Percentiles rank a stretch among this genome's conserved stretches.
Evolutionary conservation across 2,797 vertebrate species (phyloP).

Genomic region (Loriculus beryllinus): DNA sequence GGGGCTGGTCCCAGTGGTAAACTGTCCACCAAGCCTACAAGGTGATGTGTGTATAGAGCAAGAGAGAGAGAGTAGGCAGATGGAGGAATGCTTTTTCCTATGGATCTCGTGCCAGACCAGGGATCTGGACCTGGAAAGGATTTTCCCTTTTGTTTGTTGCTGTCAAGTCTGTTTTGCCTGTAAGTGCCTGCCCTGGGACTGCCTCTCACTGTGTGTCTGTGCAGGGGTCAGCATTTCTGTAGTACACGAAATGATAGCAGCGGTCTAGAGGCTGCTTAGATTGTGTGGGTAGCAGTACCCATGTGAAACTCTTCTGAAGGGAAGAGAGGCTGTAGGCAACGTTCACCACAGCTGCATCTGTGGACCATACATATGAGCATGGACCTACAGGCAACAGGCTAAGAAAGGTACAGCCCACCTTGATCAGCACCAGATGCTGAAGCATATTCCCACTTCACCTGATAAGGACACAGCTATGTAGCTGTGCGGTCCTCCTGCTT

Average conservation of each 20-base stretch:
- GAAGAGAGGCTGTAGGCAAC: not conserved
- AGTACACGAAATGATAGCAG: not conserved
- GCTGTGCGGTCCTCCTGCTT: not conserved
- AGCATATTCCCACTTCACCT: not conserved
- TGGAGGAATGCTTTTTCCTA: not conserved
- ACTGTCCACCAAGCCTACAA: not conserved
- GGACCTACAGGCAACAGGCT: not conserved
- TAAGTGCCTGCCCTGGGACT: not conserved
- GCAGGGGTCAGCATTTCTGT: not conserved
- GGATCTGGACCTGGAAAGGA: not conserved
- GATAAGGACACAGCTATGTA: not conserved
- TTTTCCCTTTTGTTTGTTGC: not conserved
- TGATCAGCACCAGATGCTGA: not conserved
- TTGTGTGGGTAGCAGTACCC: not conserved
- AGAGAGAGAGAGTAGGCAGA: not conserved
- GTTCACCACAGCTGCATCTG: not conserved
- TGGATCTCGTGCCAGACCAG: not conserved
- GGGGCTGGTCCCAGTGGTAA: not conserved
- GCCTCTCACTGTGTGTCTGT: not conserved
- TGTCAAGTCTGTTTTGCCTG: not conserved
- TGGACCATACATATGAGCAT: rapidly evolving
- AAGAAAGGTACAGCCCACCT: not conserved
- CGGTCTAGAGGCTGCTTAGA: not conserved
- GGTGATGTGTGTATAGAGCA: not conserved
- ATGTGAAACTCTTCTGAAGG: not conserved